Conservation (phyloP, 1,140 invertebrate genomes). For the Phortica variegata region DNA sequence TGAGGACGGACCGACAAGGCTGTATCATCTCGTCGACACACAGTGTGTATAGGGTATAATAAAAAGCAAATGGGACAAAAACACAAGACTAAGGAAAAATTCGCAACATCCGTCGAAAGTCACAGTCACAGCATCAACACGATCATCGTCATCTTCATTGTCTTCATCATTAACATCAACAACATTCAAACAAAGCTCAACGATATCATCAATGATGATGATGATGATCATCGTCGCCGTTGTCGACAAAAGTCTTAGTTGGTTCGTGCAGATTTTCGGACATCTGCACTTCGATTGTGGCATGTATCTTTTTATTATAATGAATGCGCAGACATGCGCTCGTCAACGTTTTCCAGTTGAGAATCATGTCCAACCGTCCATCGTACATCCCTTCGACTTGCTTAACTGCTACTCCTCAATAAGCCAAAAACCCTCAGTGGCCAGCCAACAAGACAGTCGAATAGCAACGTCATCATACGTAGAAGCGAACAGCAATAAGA, state of each 20-base stretch:
- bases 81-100: conserved; percentile 22
- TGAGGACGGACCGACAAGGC: no score
- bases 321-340: neutral
- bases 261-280: neutral
- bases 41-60: no score
- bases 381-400: neutral
- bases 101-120: conserved; percentile 38
- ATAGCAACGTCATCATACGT: conserved; percentile 31
- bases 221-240: no score
- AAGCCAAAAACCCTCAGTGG: no score
- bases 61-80: neutral
- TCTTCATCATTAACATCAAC: neutral
- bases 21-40: no score
- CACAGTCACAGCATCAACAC: conserved; percentile 5
- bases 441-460: no score
- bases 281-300: neutral
- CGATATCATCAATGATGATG: no score
- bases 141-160: conserved; percentile 12
- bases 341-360: conserved; percentile 3
- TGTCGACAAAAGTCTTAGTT: no score
- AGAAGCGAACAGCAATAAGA: conserved; percentile 20
- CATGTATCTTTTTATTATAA: no score
- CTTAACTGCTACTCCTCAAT: neutral
- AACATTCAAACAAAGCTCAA: neutral
- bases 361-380: neutral